A percentile compares a stretch with the other conserved stretches of the same genome.
Evolutionary conservation across 2,113 vertebrate genomes (phyloP).

Genomic region (Actenoides hombroni): DNA sequence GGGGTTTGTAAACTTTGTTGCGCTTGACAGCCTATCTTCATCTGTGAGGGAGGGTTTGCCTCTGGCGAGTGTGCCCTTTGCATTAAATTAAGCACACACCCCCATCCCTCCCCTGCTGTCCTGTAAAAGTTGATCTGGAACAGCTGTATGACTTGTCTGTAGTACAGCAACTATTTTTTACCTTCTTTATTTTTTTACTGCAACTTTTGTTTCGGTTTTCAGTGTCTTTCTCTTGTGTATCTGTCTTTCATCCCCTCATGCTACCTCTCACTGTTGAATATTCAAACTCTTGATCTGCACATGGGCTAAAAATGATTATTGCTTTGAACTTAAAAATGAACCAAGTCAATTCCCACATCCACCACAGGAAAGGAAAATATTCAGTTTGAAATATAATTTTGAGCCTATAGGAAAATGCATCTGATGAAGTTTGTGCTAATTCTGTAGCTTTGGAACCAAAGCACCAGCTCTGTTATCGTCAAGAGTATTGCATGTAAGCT

Average conservation of each 20-base stretch:
- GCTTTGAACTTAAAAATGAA: constrained; percentile 53
- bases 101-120: neutral
- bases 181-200: neutral
- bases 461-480: neutral
- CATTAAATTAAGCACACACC: neutral
- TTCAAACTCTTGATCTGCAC: constrained; percentile 34
- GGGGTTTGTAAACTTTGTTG: constrained; percentile 8
- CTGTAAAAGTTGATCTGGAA: neutral
- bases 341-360: constrained; percentile 48
- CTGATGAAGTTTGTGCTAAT: constrained; percentile 43
- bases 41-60: neutral
- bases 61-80: neutral
- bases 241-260: neutral
- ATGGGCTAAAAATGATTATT: constrained; percentile 9
- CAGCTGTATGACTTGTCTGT: neutral
- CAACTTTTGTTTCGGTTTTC: neutral
- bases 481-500: constrained; percentile 35
- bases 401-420: constrained; percentile 54
- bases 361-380: neutral
- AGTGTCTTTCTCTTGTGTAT: neutral
- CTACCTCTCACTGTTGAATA: neutral
- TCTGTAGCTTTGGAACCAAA: constrained; percentile 6
- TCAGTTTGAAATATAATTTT: constrained; percentile 37
- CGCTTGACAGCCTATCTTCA: neutral
- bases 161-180: neutral